These are phyloP conservation scores for Gavialis gangeticus DNA, from an alignment of 2,113 vertebrate species.

Conservation along the genomic window DNA sequence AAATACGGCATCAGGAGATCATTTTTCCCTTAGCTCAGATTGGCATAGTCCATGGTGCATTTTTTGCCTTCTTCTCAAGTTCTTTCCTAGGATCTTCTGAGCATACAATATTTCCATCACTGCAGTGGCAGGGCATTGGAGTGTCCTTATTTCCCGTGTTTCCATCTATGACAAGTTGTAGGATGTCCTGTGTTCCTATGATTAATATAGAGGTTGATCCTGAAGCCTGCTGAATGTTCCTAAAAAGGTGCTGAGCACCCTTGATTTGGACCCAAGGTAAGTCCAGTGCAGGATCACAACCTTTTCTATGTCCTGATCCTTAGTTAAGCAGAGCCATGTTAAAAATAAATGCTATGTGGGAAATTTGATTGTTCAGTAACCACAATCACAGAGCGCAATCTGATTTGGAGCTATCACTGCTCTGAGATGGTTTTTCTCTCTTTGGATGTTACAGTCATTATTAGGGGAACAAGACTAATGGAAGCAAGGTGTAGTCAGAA, in stretches of 20 bases:
- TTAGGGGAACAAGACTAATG: conserved; percentile 21
- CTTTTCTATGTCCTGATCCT: background rate
- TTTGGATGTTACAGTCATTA: background rate
- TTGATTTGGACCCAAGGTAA: accelerated
- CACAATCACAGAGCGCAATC: background rate
- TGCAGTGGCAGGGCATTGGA: too few species aligned
- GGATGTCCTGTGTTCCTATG: background rate
- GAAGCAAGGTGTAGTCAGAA: background rate
- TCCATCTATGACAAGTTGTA: too few species aligned
- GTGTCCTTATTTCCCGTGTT: too few species aligned
- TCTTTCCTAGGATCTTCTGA: too few species aligned
- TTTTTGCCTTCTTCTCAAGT: too few species aligned
- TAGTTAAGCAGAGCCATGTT: background rate
- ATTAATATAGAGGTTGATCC: background rate
- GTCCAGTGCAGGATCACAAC: too few species aligned
- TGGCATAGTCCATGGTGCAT: too few species aligned
- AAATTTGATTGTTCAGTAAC: background rate
- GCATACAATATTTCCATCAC: too few species aligned
- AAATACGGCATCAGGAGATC: too few species aligned
- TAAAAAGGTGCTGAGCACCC: background rate
- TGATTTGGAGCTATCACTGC: background rate
- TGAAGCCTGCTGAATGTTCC: too few species aligned
- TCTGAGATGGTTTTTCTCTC: background rate
- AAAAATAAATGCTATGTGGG: accelerated
- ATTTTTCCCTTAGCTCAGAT: too few species aligned